phyloP scores from a whole-genome alignment of 1,140 invertebrate genomes.

The Phortica variegata region DNA sequence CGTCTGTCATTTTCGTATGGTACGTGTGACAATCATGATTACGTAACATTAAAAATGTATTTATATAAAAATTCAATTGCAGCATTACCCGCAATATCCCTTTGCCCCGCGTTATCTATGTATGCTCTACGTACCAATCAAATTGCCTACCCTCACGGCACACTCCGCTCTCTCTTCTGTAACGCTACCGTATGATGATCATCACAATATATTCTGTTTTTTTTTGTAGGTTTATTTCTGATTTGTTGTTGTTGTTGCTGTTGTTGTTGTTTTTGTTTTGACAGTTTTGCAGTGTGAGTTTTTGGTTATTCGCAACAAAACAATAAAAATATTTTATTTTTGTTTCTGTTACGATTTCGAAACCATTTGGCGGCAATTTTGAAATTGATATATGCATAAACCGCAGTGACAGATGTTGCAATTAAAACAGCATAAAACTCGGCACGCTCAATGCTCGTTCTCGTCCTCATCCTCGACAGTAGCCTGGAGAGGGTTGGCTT shows the following conservation, averaged over 20 bases:
- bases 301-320: slow-evolving; percentile 39
- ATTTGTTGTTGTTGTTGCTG: no score
- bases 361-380: slow-evolving; percentile 45
- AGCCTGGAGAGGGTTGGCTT: slow-evolving; percentile 11
- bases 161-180: background rate
- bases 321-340: slow-evolving; percentile 49
- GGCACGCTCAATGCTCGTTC: slow-evolving; percentile 20
- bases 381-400: slow-evolving; percentile 55
- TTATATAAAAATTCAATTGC: slow-evolving; percentile 20
- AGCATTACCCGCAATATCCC: slow-evolving; percentile 28
- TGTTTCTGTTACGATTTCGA: slow-evolving; percentile 9
- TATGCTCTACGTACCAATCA: no score
- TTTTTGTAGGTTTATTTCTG: no score
- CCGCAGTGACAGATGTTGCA: slow-evolving; percentile 57
- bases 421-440: slow-evolving; percentile 55
- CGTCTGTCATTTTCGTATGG: slow-evolving; percentile 14
- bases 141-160: slow-evolving; percentile 24
- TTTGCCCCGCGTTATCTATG: no score
- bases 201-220: no score
- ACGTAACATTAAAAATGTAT: slow-evolving; percentile 21
- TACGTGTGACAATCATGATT: slow-evolving; percentile 42
- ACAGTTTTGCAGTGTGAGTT: slow-evolving; percentile 37
- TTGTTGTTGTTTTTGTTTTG: slow-evolving; percentile 39
- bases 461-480: no score
- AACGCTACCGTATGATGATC: no score